Evolutionary conservation across 2,888 invertebrate species (phyloP).

Genomic region (Scaptomyza caliginosa): DNA sequence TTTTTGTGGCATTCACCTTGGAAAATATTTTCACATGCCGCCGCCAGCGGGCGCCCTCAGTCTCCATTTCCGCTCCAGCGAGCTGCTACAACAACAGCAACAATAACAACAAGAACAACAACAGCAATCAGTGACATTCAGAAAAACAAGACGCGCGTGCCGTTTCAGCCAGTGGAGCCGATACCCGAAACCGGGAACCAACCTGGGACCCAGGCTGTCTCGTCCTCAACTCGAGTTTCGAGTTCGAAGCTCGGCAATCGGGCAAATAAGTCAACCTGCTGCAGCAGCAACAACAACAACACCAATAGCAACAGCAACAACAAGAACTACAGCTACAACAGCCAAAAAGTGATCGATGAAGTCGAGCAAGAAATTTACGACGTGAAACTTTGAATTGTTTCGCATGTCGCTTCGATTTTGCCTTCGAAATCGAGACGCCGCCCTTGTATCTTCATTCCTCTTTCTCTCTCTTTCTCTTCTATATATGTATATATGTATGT

Average conservation of each 20-base stretch:
- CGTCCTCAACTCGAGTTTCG: slow-evolving; percentile 15
- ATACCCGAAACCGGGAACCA: slow-evolving; percentile 19
- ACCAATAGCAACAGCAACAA: slow-evolving; percentile 31
- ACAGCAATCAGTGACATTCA: slow-evolving; percentile 40
- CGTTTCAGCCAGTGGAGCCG: slow-evolving; percentile 51
- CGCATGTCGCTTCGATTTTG: slow-evolving; percentile 79
- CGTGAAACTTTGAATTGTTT: slow-evolving; percentile 83
- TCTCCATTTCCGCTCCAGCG: slow-evolving; percentile 67
- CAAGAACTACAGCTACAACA: slow-evolving; percentile 30
- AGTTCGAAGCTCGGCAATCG: slow-evolving; percentile 37
- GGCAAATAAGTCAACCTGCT: slow-evolving; percentile 66
- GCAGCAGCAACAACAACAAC: slow-evolving; percentile 35
- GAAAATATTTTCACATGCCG: slow-evolving; percentile 73
- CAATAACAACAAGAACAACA: slow-evolving; percentile 14
- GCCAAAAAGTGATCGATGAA: slow-evolving; percentile 83
- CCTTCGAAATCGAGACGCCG: slow-evolving; percentile 41
- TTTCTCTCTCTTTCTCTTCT: neutral
- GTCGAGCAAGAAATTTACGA: slow-evolving; percentile 82
- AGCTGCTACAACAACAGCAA: slow-evolving; percentile 53
- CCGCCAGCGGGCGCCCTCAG: slow-evolving; percentile 51
- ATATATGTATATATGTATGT: no score
- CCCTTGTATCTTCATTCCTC: slow-evolving; percentile 3
- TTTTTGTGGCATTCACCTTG: slow-evolving; percentile 74
- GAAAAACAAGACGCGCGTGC: slow-evolving; percentile 76
- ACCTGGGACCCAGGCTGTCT: slow-evolving; percentile 38